These are phyloP conservation scores for Sphenopsis melanotis DNA, from an alignment of 2,797 vertebrate genomes.

Conservation along the genomic window DNA sequence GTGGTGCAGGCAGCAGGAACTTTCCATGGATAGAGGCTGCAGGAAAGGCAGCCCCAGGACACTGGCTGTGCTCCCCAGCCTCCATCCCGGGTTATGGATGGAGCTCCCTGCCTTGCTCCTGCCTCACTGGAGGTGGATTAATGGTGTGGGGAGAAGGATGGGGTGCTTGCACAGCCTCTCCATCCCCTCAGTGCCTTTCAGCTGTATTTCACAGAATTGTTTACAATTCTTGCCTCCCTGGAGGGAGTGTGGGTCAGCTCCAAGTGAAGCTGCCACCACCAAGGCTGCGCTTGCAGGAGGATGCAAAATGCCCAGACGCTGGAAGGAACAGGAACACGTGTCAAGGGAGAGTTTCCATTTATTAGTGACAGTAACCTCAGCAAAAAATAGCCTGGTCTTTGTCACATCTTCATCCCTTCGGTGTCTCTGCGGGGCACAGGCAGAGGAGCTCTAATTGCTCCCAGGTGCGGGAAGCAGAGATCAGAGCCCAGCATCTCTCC, in stretches of 20 bases:
- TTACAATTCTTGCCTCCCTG: neutral
- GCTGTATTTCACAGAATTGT: neutral
- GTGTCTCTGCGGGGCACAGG: neutral
- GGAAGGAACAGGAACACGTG: slow-evolving; percentile 6
- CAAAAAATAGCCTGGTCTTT: slow-evolving; percentile 39
- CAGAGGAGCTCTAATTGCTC: slow-evolving; percentile 18
- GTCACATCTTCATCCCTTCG: slow-evolving; percentile 13
- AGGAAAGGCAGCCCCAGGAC: neutral
- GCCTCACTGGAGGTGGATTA: neutral
- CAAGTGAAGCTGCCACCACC: accelerated
- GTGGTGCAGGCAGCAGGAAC: neutral
- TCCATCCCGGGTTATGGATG: neutral
- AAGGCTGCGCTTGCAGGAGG: neutral
- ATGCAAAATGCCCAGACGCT: neutral
- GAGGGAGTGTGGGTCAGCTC: neutral
- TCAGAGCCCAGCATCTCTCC: neutral
- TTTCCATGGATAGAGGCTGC: accelerated
- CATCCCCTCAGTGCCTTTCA: neutral
- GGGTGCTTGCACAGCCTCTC: neutral
- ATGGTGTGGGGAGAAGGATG: neutral
- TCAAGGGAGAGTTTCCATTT: slow-evolving; percentile 14
- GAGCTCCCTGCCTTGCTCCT: neutral
- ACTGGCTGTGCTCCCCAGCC: neutral
- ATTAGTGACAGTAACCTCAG: slow-evolving; percentile 33
- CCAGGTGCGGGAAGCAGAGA: neutral